phyloP scores from a whole-genome alignment of 2,797 vertebrate species.

The Epinephelus malabaricus region DNA sequence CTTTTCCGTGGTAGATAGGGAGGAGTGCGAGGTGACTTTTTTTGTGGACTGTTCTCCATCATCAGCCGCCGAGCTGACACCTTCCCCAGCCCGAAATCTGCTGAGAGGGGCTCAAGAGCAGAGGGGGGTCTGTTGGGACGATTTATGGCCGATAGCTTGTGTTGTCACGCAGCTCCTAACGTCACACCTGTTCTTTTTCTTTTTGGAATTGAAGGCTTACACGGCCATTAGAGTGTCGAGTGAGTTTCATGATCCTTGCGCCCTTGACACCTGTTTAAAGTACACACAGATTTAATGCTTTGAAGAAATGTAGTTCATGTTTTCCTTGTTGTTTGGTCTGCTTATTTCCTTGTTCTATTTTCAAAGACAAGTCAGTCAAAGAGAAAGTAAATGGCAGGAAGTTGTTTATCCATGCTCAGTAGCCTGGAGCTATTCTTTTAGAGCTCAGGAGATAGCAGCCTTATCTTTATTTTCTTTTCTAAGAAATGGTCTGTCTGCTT shows the following conservation, averaged over 20 bases:
- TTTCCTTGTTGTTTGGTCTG: neutral
- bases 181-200: constrained; percentile 75
- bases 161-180: constrained; percentile 60
- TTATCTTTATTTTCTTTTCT: constrained; percentile 3
- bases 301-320: neutral
- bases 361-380: constrained; percentile 16
- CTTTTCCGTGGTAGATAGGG: constrained; percentile 66
- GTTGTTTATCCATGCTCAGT: constrained; percentile 13
- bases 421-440: neutral
- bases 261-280: constrained; percentile 49
- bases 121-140: constrained; percentile 28
- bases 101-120: constrained; percentile 22
- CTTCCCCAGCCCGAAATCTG: constrained; percentile 37
- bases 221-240: constrained; percentile 20
- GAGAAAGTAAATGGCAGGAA: constrained; percentile 27
- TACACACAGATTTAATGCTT: neutral
- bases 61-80: constrained; percentile 67
- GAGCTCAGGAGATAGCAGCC: neutral
- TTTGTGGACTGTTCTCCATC: constrained; percentile 69
- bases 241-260: constrained; percentile 12
- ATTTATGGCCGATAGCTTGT: constrained; percentile 64
- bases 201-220: constrained; percentile 45
- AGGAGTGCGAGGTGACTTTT: constrained; percentile 62
- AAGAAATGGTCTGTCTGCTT: neutral
- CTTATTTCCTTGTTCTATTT: constrained; percentile 6